These are phyloP conservation scores for Oscheius myriophilus DNA, from an alignment of 2,888 invertebrate species.

Conservation along the genomic window DNA sequence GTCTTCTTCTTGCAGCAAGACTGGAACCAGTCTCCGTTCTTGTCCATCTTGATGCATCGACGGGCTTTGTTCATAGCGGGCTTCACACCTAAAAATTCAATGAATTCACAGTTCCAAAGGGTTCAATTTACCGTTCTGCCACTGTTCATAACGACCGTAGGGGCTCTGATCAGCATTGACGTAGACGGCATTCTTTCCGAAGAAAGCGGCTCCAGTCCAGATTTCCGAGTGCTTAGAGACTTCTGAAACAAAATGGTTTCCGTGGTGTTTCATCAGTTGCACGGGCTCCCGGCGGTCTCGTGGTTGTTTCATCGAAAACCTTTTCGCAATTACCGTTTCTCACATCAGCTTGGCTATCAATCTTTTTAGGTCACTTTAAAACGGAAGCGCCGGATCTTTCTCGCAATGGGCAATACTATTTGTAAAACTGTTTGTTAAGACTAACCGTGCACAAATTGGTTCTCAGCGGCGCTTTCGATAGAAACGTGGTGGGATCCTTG, in stretches of 20 bases:
- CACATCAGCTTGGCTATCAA: slow-evolving; percentile 1
- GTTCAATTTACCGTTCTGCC: slow-evolving; percentile 40
- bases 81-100: slow-evolving; percentile 36
- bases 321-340: slow-evolving; percentile 8
- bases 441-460: slow-evolving; percentile 65
- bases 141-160: slow-evolving; percentile 60
- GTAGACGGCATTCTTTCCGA: slow-evolving; percentile 59
- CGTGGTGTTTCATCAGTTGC: not conserved
- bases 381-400: not conserved
- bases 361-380: slow-evolving; percentile 22
- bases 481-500: slow-evolving; percentile 66
- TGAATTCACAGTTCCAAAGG: not conserved
- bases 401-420: not conserved
- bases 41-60: slow-evolving; percentile 65
- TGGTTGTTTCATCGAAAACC: slow-evolving; percentile 20
- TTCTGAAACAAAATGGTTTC: slow-evolving; percentile 47
- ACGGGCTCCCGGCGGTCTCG: slow-evolving; percentile 11
- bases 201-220: slow-evolving; percentile 67
- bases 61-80: slow-evolving; percentile 65
- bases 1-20: slow-evolving; percentile 68
- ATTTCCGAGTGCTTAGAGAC: slow-evolving; percentile 60
- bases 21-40: slow-evolving; percentile 67
- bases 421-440: slow-evolving; percentile 1
- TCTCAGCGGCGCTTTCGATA: slow-evolving; percentile 60
- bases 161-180: slow-evolving; percentile 60